Evolutionary conservation across 2,888 invertebrate genomes (phyloP).

Genomic region (Ceraclea dissimilis): DNA sequence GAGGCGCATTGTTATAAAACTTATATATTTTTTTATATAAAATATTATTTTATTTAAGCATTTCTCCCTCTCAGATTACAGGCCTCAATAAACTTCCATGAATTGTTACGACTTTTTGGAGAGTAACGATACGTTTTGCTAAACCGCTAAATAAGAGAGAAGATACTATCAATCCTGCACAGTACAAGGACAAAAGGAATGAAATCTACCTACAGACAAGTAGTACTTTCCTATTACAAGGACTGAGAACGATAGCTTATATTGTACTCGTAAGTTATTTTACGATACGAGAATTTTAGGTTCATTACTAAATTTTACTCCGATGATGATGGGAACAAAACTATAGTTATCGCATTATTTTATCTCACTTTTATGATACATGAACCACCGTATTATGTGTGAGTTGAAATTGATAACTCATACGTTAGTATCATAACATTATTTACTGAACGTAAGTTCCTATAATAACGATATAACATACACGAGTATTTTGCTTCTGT

Average conservation of each 20-base stretch:
- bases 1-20: not conserved
- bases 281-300: not conserved
- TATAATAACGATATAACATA: too few relatives aligned
- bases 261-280: not conserved
- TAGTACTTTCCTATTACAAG: not conserved
- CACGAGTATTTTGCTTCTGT: too few relatives aligned
- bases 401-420: too few relatives aligned
- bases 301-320: not conserved
- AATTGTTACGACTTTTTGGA: conserved; percentile 1
- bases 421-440: too few relatives aligned
- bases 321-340: not conserved
- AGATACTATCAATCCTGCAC: not conserved
- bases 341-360: not conserved
- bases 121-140: not conserved
- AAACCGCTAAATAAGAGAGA: not conserved
- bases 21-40: not conserved
- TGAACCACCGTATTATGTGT: too few relatives aligned
- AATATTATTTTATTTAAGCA: not conserved
- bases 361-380: not conserved
- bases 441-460: too few relatives aligned
- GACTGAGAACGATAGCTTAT: not conserved
- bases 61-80: not conserved
- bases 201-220: not conserved
- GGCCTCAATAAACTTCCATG: conserved; percentile 2
- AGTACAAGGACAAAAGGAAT: not conserved